Conservation (phyloP, 2,113 vertebrate genomes). For the Vulpes ferrilata region DNA sequence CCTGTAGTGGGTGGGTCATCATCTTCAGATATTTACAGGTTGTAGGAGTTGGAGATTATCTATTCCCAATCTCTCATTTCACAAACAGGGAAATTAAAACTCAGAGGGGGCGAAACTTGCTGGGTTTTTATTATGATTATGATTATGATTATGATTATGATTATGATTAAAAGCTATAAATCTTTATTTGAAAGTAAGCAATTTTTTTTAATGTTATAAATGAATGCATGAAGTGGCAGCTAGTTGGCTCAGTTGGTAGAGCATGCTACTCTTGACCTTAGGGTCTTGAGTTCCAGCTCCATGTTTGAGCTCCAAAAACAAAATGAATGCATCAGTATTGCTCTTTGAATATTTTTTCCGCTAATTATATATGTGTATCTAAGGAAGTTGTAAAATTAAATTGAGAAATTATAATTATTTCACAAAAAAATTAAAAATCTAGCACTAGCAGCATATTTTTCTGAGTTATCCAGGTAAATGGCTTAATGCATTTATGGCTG, state of each 20-base stretch:
- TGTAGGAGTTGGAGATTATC: background rate
- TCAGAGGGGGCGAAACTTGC: background rate
- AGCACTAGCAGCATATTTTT: background rate
- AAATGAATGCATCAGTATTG: background rate
- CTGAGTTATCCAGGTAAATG: background rate
- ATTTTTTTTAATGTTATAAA: background rate
- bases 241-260: background rate
- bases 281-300: background rate
- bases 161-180: background rate
- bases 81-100: slow-evolving; percentile 6
- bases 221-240: rapidly evolving
- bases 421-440: background rate
- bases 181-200: slow-evolving; percentile 6
- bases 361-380: background rate
- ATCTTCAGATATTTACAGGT: background rate
- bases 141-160: too few relatives aligned
- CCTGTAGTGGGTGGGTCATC: background rate
- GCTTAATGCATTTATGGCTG: rapidly evolving
- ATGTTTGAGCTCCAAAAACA: background rate
- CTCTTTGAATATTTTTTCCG: background rate
- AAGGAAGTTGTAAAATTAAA: background rate
- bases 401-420: background rate
- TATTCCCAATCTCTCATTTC: background rate
- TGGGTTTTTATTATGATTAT: background rate
- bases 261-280: background rate